Conservation (phyloP, 2,888 invertebrate genomes). For the Leucophenga maculata region DNA sequence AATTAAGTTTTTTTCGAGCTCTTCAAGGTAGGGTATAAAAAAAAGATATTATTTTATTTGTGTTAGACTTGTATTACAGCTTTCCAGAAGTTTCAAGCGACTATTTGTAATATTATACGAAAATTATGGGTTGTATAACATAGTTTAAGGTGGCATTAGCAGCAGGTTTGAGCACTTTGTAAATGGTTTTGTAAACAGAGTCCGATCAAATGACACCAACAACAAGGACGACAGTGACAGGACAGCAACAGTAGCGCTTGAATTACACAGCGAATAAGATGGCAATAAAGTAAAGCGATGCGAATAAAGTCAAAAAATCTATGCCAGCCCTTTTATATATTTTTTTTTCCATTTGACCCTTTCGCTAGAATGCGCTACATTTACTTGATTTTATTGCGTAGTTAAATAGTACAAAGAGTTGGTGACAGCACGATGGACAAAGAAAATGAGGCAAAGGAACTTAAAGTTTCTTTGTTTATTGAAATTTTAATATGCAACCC, state of each 20-base stretch:
- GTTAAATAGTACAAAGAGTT: background rate
- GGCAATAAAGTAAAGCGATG: background rate
- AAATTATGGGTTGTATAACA: slow-evolving; percentile 24
- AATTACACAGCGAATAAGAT: background rate
- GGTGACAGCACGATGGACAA: background rate
- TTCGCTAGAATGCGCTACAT: slow-evolving; percentile 3
- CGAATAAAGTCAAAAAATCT: slow-evolving; percentile 34
- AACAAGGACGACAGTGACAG: slow-evolving; percentile 21
- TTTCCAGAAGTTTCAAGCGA: no score
- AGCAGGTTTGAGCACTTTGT: slow-evolving; percentile 63
- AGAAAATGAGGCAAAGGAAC: background rate
- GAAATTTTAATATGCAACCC: no score
- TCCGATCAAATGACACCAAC: slow-evolving; percentile 39
- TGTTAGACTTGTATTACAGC: no score
- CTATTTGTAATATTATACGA: no score
- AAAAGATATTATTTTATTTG: no score
- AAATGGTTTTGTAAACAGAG: slow-evolving; percentile 68
- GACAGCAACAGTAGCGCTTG: slow-evolving; percentile 14
- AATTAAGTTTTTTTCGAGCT: no score
- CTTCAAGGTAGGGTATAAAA: no score
- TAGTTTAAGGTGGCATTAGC: slow-evolving; percentile 29
- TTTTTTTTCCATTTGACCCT: slow-evolving; percentile 3
- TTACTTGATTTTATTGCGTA: background rate
- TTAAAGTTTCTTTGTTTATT: no score
- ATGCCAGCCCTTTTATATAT: slow-evolving; percentile 13